Conservation (phyloP, 2,888 invertebrate species). For the Leptarthrus brevirostris region DNA sequence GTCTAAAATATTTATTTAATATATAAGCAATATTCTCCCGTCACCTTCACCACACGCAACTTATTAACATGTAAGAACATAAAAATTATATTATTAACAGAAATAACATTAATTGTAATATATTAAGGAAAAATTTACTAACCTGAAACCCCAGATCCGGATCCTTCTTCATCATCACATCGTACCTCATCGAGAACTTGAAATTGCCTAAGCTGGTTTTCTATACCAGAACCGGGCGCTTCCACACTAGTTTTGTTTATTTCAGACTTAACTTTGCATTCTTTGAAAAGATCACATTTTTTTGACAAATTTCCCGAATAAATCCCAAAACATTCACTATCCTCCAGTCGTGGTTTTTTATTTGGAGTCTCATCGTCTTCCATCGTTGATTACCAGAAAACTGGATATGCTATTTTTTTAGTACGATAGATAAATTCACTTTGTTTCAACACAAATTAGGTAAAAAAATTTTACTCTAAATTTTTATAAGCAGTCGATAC, state of each 20-base stretch:
- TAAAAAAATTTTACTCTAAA: constrained; percentile 38
- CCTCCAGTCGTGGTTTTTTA: constrained; percentile 2
- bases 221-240: constrained; percentile 59
- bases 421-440: background rate
- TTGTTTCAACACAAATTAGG: background rate
- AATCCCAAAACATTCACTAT: background rate
- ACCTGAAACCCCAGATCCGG: constrained; percentile 57
- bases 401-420: constrained; percentile 3
- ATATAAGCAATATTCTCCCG: too few species aligned
- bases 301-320: too few species aligned
- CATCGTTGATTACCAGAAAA: background rate
- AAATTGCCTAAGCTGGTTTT: constrained; percentile 70
- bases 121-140: too few species aligned
- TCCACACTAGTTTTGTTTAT: constrained; percentile 56
- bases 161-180: constrained; percentile 63
- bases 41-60: too few species aligned
- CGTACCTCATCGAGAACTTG: constrained; percentile 76
- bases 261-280: background rate
- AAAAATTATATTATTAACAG: too few species aligned
- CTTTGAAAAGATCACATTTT: background rate
- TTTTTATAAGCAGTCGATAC: constrained; percentile 55
- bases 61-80: too few species aligned
- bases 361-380: constrained; percentile 3
- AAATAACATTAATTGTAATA: too few species aligned
- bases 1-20: too few species aligned